Base-by-base conservation (phyloP, 2,797 vertebrate species). In the Sus cebifrons region DNA sequence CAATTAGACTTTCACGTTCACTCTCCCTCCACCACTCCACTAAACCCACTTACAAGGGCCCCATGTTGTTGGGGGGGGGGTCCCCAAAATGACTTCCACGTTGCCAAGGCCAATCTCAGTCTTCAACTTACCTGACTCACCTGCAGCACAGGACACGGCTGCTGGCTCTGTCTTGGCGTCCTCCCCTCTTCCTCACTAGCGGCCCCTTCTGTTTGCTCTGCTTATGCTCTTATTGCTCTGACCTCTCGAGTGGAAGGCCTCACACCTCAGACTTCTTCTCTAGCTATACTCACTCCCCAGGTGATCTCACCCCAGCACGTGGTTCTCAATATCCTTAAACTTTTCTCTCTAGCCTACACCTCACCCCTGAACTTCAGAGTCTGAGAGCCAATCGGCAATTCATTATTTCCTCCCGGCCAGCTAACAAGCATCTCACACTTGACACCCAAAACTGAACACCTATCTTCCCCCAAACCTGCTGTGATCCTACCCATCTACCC, bases 281-380 rank as follows among this genome's bases (percentile, higher is more conserved):
- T 29, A 20, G 11, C 62, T 60, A 52, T n/a, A 32, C 6, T 86
- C 27, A 65, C 54, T 60, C 49, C 40, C 20, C 29, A 62, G 23
- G 52, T 67, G 40, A 83, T 44, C 54, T 64, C 67, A 81, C 40
- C 74, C 88, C 12, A 77, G 27, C 65, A 54, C 2, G 1, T 40
- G 14, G 44, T 64, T 78, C 86, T 89, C 54, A 65, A 20, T 15
- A 62, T 29, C 10, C 23, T 58, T 86, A 81, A 49, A 79, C 52
- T 74, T 56, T 20, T 52, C 81, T 83, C 82, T 84, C 68, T 21
- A 90, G 82, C 52, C 49, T 18, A 93, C 27, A 68, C 10, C 65
- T 73, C 54, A n/a, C 12, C 23, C 2, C 49, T 77, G n/a, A 95
- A 87, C 83, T 95, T 74, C 44, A 56, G 73, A 83, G 67, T 84